Evolutionary conservation across 2,797 vertebrate genomes (phyloP), one percentile per base, ranked within the genome.

Genomic region (Dermochelys coriacea): DNA sequence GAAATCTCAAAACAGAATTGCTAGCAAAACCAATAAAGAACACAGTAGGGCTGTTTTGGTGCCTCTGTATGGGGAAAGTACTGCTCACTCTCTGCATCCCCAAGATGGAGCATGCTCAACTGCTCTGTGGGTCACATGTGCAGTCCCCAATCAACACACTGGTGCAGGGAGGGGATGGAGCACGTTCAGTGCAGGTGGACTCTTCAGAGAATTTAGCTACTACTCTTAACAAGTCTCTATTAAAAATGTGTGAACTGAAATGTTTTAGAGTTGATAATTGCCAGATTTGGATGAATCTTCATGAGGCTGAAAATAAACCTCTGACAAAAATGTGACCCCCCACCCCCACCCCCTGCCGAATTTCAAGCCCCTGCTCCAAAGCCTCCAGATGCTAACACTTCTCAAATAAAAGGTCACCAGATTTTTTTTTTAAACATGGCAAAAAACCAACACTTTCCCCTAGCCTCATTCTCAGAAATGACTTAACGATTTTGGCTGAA

Each of bases 1-100:
- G 54, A 49, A 89, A 71, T 84, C 25, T 83, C 71, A 75, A 1
- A 49, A 71, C n/a, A 88, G 86, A 94, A 79, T 5, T 83, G 19
- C n/a, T 91, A 91, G 75, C n/a, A 92, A 94, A 92, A 93, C 90
- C 55, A 82, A 14, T 87, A 79, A 79, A 68, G 52, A 95, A 59
- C 88, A 89, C 88, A 90, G 34, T 79, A 49, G 18, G 68, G 75
- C 78, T 78, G 3, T 64, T 19, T 71, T 86, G 19, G 19, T 37
- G 37, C 19, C 19, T n/a, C 37, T 71, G 4, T n/a, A 18, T n/a
- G 21, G 37, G 91, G 79, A 90, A 95, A 94, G 83, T 54, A 81
- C 21, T 71, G 64, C 64, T 68, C 64, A n/a, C 8, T 5, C 8
- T 37, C n/a, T 68, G 9, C 68, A 37, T 37, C n/a, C 5, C n/a